Evolutionary conservation across 2,888 invertebrate species (phyloP), one percentile per base, ranked within the genome.

Genomic region (Elmis aenea): DNA sequence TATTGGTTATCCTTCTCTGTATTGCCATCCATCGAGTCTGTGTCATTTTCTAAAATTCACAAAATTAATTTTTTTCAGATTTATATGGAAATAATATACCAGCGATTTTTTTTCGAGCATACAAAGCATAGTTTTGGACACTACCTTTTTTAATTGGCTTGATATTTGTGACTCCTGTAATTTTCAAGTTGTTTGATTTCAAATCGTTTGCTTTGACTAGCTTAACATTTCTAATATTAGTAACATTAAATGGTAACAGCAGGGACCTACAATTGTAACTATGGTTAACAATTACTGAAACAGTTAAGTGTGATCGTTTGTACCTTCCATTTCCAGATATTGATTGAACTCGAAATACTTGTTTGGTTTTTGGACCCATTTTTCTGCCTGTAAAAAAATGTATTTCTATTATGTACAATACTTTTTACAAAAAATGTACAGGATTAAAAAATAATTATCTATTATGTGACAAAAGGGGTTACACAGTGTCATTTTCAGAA

Each of bases 211-310:
- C 76, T 51, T 83, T 83, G 31, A 85, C 77, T 34, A 85, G 82
- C 67, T 85, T 82, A 35, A 83, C 79, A 1, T 80, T 78, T 50
- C 78, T 79, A 35, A 85, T 72, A 58, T 81, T 81, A 62, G 83
- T 81, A 67, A 83, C 79, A 18, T 78, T 81, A 3, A 85, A 78
- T 1, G 85, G 85, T 12, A 86, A 68, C 9, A 85, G 68, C 41
- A 86, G 79, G 0, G 84, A 83, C 9, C 83, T 68, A 3, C 78
- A 48, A 48, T 9, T 10, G 23, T 29, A 26, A n/a, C 21, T 27
- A 21, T 13, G 15, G 8, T 14, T 9, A 30, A 18, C 8, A 2
- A 18, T 24, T 15, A 22, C 16, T 24, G 6, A 22, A 18, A 26
- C 9, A 15, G 21, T 12, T 16, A 32, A 26, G 21, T 9, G 5